A percentile compares a stretch with the other conserved stretches of the same genome.
These are phyloP conservation scores for Odontamblyopus rebecca DNA, from an alignment of 2,797 vertebrate genomes.

Conservation along the genomic window DNA sequence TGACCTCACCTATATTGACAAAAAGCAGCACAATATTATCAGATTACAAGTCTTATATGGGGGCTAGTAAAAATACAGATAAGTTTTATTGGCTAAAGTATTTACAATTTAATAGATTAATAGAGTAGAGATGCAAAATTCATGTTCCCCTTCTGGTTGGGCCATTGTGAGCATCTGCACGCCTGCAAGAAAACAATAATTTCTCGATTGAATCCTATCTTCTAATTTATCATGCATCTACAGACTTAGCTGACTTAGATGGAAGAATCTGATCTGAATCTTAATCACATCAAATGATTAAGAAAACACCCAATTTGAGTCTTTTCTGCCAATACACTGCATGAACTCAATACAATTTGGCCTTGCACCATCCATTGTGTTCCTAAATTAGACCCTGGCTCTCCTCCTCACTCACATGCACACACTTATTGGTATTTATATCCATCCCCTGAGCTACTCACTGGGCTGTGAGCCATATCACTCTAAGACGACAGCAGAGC, in stretches of 20 bases:
- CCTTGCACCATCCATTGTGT: constrained; percentile 62
- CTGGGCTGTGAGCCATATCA: constrained; percentile 69
- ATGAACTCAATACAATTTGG: constrained; percentile 7
- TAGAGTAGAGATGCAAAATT: background rate
- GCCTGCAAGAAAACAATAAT: background rate
- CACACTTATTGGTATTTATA: constrained; percentile 69
- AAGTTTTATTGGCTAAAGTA: background rate
- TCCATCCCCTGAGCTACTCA: constrained; percentile 69
- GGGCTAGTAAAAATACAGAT: background rate
- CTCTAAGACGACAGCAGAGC: constrained; percentile 64
- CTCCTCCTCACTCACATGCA: constrained; percentile 33
- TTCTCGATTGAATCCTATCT: background rate
- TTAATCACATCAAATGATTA: background rate
- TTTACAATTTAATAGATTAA: background rate
- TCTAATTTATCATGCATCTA: background rate
- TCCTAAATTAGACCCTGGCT: constrained; percentile 47
- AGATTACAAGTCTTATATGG: background rate
- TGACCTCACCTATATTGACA: background rate
- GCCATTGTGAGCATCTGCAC: background rate
- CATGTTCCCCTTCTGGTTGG: background rate
- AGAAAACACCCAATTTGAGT: background rate
- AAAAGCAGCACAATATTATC: background rate
- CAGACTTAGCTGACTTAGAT: background rate
- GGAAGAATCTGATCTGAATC: background rate
- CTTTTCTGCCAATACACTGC: background rate